phyloP scores from a whole-genome alignment of 2,113 vertebrate genomes.

The Corythaixoides concolor region DNA sequence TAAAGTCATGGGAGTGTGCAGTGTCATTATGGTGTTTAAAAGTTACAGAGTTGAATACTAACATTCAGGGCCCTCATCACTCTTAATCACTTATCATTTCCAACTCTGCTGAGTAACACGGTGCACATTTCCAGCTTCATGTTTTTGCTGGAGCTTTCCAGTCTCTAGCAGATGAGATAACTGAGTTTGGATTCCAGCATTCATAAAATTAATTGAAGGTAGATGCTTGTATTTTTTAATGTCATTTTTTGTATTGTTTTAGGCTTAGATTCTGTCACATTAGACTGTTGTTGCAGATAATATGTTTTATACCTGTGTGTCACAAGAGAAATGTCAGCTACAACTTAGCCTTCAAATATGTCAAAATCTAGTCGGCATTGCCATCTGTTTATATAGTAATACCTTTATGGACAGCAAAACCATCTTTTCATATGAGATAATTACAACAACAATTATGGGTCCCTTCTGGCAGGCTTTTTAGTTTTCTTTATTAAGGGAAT shows the following conservation, averaged over 20 bases:
- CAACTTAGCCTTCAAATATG: background rate
- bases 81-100: background rate
- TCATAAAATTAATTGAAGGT: background rate
- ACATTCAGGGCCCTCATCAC: background rate
- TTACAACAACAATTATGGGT: background rate
- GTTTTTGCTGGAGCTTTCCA: background rate
- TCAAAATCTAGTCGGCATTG: background rate
- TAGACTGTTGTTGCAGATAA: background rate
- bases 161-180: background rate
- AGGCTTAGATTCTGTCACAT: background rate
- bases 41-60: background rate
- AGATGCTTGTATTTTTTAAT: background rate
- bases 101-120: rapidly evolving
- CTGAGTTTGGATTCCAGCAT: background rate
- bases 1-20: background rate
- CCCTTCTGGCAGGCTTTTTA: background rate
- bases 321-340: background rate
- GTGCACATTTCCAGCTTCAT: rapidly evolving
- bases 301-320: background rate
- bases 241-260: background rate
- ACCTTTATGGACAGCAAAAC: background rate
- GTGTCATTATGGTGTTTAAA: background rate
- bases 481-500: background rate
- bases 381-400: background rate
- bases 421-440: background rate